A percentile compares a stretch with the other conserved stretches of the same genome.
These are phyloP conservation scores for Glossosoma conforme DNA, from an alignment of 1,140 invertebrate species.

Conservation along the genomic window DNA sequence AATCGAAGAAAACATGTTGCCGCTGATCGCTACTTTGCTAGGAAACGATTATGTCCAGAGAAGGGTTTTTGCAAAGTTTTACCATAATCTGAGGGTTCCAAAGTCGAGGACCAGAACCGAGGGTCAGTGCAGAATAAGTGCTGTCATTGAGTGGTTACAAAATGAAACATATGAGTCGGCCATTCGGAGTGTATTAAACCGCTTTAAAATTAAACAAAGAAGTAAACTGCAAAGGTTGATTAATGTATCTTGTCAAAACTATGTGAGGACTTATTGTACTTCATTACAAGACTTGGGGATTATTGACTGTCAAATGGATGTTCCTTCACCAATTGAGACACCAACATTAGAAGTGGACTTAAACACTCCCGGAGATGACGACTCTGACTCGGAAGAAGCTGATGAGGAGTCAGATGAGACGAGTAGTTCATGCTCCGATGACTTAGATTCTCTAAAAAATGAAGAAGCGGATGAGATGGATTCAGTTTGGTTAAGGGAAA, in stretches of 20 bases:
- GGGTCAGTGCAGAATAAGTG: constrained; percentile 60
- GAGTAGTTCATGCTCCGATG: background rate
- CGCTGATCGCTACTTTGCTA: constrained; percentile 72
- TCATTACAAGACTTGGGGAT: constrained; percentile 54
- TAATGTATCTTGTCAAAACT: constrained; percentile 57
- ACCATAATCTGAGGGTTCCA: constrained; percentile 57
- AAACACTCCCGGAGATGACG: constrained; percentile 25
- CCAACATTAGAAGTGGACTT: constrained; percentile 17
- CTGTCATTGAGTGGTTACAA: constrained; percentile 67
- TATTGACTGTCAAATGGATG: constrained; percentile 21
- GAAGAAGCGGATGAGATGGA: constrained; percentile 11
- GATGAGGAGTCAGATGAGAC: constrained; percentile 9
- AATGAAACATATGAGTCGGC: constrained; percentile 64
- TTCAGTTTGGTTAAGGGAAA: constrained; percentile 13
- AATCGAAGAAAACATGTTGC: constrained; percentile 61
- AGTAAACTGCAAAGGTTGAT: constrained; percentile 52
- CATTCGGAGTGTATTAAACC: constrained; percentile 58
- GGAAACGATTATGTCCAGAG: constrained; percentile 84
- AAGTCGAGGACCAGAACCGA: constrained; percentile 52
- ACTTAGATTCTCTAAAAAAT: background rate
- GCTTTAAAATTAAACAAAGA: constrained; percentile 52
- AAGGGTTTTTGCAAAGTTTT: constrained; percentile 67
- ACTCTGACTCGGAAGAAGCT: constrained; percentile 12
- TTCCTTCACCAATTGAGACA: constrained; percentile 4
- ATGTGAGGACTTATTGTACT: constrained; percentile 51